Conservation (phyloP, 2,113 vertebrate genomes). For the Bucco capensis region DNA sequence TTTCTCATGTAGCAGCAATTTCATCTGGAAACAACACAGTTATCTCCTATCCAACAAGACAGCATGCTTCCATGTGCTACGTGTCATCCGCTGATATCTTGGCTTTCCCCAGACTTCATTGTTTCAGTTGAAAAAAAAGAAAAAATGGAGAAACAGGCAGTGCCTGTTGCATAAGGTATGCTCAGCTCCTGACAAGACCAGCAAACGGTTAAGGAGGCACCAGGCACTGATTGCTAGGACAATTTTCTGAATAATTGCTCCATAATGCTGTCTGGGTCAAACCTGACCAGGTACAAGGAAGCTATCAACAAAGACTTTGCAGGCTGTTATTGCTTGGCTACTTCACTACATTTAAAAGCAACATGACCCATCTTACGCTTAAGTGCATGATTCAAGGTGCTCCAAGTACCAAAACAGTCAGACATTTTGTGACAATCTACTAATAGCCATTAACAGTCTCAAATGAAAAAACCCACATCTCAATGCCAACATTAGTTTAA, state of each 20-base stretch:
- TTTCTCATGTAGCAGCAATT: not conserved
- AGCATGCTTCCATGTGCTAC: not conserved
- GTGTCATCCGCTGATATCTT: not conserved
- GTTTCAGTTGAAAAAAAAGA: not conserved
- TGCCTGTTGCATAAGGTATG: not conserved
- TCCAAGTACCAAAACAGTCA: not conserved
- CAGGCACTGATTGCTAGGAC: not conserved
- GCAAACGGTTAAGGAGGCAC: not conserved
- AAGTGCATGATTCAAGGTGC: not conserved
- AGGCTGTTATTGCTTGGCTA: not conserved
- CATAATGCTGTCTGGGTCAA: not conserved
- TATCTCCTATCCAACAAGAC: not conserved
- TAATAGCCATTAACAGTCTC: not conserved
- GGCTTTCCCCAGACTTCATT: not conserved
- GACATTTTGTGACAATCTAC: not conserved
- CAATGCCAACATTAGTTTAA: slow-evolving; percentile 20
- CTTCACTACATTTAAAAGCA: not conserved
- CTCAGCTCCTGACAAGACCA: not conserved
- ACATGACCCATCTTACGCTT: not conserved
- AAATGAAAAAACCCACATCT: not conserved
- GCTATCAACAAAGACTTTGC: not conserved
- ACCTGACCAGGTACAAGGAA: not conserved
- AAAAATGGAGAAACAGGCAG: not conserved
- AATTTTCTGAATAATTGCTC: not conserved
- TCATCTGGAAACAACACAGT: not conserved